A percentile compares a stretch with the other conserved stretches of the same genome.
Evolutionary conservation across 2,113 vertebrate genomes (phyloP).

Genomic region (Lasiurus cinereus): DNA sequence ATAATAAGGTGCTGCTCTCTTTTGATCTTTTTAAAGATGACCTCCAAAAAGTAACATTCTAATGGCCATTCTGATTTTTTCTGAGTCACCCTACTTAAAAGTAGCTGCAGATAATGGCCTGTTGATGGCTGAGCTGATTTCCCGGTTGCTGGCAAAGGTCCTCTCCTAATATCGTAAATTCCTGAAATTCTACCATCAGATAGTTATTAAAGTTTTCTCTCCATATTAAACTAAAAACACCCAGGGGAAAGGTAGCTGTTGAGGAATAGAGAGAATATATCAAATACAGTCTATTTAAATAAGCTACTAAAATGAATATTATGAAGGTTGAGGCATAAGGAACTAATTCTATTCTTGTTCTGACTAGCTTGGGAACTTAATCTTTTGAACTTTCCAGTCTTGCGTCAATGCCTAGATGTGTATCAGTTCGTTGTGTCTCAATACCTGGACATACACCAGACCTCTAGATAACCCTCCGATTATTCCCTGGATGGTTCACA

Average conservation of each 20-base stretch:
- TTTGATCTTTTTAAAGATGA: conserved; percentile 42
- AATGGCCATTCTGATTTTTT: not conserved
- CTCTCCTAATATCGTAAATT: not conserved
- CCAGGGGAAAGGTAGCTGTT: not conserved
- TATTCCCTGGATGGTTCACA: not conserved
- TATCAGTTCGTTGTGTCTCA: not conserved
- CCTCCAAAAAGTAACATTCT: not conserved
- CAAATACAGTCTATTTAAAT: not conserved
- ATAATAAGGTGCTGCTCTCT: not conserved
- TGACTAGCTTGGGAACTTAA: not conserved
- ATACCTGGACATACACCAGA: not conserved
- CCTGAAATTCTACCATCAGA: not conserved
- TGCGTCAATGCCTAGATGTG: not conserved
- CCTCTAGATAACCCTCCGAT: not conserved
- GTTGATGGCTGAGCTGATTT: not conserved
- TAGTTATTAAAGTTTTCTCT: not conserved
- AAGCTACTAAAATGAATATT: not conserved
- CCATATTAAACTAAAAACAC: not conserved
- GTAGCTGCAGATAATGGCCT: not conserved
- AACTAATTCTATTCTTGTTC: not conserved
- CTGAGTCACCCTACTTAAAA: not conserved
- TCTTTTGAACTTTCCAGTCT: not conserved
- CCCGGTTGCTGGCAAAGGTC: not conserved
- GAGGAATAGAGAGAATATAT: not conserved
- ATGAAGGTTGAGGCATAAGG: not conserved